Conservation (phyloP, 35 echinoderm and acorn worm species). For the Ophiothrix spiculata region DNA sequence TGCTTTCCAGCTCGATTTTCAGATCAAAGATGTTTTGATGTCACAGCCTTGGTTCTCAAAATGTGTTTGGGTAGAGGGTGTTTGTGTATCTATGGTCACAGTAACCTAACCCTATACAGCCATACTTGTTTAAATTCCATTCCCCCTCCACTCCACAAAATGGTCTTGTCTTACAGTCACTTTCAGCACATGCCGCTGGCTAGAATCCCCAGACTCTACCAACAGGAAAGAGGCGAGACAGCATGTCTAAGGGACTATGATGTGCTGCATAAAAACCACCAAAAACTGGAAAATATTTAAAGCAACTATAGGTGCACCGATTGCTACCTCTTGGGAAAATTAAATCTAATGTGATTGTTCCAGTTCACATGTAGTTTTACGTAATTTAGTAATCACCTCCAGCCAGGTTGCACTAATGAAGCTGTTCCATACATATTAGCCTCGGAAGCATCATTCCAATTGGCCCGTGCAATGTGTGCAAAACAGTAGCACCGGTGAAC, state of each 20-base stretch:
- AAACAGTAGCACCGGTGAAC: no score
- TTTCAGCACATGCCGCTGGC: constrained; percentile 4
- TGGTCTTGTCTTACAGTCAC: background rate
- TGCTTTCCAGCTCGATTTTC: no score
- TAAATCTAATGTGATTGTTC: background rate
- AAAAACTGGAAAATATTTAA: no score
- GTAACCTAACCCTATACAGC: no score
- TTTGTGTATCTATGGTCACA: no score
- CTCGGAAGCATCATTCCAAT: no score
- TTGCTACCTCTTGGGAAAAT: no score
- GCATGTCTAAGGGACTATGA: background rate
- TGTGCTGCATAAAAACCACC: background rate
- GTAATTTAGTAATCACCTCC: background rate
- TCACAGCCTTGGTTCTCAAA: no score
- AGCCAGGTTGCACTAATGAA: background rate
- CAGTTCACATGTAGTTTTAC: background rate
- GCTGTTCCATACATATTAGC: background rate
- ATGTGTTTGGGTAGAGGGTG: no score
- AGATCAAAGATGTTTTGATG: no score
- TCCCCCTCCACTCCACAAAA: background rate
- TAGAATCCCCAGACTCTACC: constrained; percentile 1
- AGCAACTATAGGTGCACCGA: no score
- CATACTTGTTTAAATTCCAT: no score
- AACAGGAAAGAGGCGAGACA: constrained; percentile 13
- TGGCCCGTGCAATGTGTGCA: background rate